A percentile compares a stretch with the other conserved stretches of the same genome.
phyloP scores from a whole-genome alignment of 2,797 vertebrate genomes.

The Meriones psammophilus region DNA sequence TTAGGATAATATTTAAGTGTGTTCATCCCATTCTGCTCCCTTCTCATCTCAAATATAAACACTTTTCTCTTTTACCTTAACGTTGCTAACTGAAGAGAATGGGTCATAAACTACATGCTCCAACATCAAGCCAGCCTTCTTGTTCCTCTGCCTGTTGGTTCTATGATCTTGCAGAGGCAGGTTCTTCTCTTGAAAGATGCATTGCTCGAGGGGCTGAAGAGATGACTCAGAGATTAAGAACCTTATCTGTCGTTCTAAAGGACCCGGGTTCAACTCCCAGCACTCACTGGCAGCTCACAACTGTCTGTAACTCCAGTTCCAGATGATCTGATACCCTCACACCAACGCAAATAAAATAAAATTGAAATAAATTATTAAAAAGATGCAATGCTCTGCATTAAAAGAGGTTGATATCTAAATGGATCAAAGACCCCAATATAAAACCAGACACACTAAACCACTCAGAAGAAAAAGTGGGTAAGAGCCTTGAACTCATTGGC shows the following conservation, averaged over 20 bases:
- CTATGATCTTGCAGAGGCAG: background rate
- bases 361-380: too few species aligned
- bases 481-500: too few species aligned
- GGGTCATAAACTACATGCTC: background rate
- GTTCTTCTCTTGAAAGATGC: background rate
- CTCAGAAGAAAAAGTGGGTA: too few species aligned
- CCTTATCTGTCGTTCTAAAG: too few species aligned
- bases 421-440: too few species aligned
- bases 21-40: background rate
- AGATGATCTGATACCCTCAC: too few species aligned
- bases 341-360: too few species aligned
- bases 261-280: too few species aligned
- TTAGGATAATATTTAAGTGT: background rate
- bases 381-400: background rate
- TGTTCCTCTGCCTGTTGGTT: background rate
- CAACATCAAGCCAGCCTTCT: background rate
- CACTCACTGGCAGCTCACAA: too few species aligned
- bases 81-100: background rate
- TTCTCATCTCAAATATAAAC: slow-evolving; percentile 18
- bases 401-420: background rate
- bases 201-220: background rate
- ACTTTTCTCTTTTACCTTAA: background rate
- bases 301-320: too few species aligned
- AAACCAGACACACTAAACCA: too few species aligned
- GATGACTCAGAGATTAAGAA: too few species aligned